Evolutionary conservation across 2,113 vertebrate species (phyloP), one percentile per base, ranked within the genome.

Genomic region (Semicossyphus pulcher): DNA sequence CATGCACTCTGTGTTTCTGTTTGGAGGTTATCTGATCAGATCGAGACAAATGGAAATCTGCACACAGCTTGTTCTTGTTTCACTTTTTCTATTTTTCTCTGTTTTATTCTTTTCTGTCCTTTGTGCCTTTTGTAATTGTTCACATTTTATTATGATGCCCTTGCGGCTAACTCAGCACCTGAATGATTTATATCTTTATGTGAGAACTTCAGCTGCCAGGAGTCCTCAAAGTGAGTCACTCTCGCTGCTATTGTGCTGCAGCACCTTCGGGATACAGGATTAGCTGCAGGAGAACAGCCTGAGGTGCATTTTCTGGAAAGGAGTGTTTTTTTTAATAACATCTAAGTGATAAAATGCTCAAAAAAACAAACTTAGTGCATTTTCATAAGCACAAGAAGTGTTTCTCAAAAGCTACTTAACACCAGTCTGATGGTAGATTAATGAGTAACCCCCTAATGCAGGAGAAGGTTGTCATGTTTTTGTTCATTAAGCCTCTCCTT

Each of bases 131-230:
- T 77, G 59, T 66, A 52, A 64, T 81, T 77, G 68, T 76, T 80
- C 34, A 71, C 54, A 23, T 76, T 83, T 81, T 65, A 69, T 81
- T 60, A 69, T 47, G 57, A 66, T 83, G 69, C 61, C 74, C 72
- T 83, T 72, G 80, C 34, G 59, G 39, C 59, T 47, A 12, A 70
- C 61, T 15, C 12, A 3, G 44, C 39, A 56, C 23, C 73, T 83
- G 74, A 85, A 71, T 85, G 89, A 86, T 84, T 89, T 85, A 84
- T 85, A 57, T 65, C 23, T 64, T 3, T 64, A 20, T 72, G 60
- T 80, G 76, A 80, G 76, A 76, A 73, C 34, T 78, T 36, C 29
- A 5, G 52, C 72, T 49, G 61, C 70, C 68, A 78, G 23, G 14
- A 77, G 59, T 54, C 44, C 65, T 41, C 69, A 59, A 20, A 67